These are phyloP conservation scores for Drepanosiphum platanoidis DNA, from an alignment of 2,888 invertebrate species.

Conservation along the genomic window DNA sequence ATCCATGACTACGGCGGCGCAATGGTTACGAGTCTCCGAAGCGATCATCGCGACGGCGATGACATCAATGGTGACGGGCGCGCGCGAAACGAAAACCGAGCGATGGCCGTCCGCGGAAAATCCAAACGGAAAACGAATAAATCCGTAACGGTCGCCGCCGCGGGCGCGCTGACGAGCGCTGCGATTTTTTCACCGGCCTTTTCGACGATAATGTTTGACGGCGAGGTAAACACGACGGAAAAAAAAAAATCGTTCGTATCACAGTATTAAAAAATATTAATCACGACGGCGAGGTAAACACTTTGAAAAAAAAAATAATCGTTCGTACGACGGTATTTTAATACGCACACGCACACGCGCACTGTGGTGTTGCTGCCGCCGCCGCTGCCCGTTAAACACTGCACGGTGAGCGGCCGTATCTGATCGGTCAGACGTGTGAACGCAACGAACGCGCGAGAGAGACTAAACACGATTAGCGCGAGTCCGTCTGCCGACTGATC, in stretches of 20 bases:
- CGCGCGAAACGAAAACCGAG: not conserved
- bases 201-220: too few species aligned
- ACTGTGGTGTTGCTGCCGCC: not conserved
- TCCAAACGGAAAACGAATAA: not conserved
- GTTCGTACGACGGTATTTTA: too few species aligned
- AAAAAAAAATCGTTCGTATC: not conserved
- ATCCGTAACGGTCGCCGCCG: not conserved
- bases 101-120: too few species aligned
- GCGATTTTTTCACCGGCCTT: too few species aligned
- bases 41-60: constrained; percentile 30
- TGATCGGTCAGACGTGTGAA: not conserved
- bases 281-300: not conserved
- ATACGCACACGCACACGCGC: not conserved
- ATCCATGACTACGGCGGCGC: constrained; percentile 52
- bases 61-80: constrained; percentile 9
- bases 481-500: not conserved
- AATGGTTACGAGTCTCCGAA: constrained; percentile 51
- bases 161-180: too few species aligned
- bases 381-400: not conserved
- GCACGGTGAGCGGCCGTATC: not conserved
- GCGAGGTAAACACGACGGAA: too few species aligned
- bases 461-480: not conserved
- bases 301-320: not conserved
- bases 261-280: not conserved
- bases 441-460: not conserved